phyloP scores from a whole-genome alignment of 2,888 invertebrate species.

The Pterostichus niger region DNA sequence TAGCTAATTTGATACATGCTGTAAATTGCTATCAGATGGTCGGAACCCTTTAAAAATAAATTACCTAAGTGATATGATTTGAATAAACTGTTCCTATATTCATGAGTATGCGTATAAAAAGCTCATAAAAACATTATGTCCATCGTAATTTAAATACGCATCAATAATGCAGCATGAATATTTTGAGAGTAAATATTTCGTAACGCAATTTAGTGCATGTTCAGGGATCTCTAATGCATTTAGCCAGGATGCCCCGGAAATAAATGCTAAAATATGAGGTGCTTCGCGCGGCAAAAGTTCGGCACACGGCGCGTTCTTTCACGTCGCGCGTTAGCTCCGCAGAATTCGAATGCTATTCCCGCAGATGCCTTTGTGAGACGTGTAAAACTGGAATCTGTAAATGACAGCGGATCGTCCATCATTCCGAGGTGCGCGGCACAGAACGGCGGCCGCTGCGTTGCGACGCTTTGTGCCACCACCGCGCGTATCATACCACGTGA shows the following conservation, averaged over 20 bases:
- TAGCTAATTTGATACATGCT: constrained; percentile 19
- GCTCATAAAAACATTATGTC: constrained; percentile 47
- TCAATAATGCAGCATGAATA: constrained; percentile 40
- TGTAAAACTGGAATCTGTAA: constrained; percentile 69
- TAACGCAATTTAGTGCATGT: constrained; percentile 30
- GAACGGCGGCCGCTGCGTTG: neutral
- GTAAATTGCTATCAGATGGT: constrained; percentile 25
- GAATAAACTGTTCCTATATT: constrained; percentile 50
- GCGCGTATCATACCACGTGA: constrained; percentile 9
- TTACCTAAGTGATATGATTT: constrained; percentile 28
- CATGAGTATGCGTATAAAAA: constrained; percentile 25
- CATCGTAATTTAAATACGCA: constrained; percentile 40
- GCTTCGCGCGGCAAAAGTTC: constrained; percentile 60
- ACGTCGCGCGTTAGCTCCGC: constrained; percentile 67
- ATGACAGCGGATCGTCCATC: constrained; percentile 71
- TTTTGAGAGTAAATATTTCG: constrained; percentile 14
- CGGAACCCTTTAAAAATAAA: constrained; percentile 16
- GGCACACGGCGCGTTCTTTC: constrained; percentile 52
- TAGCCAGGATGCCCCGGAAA: constrained; percentile 50
- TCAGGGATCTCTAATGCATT: constrained; percentile 29
- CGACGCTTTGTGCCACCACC: constrained; percentile 11
- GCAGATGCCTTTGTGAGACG: constrained; percentile 68
- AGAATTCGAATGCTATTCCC: constrained; percentile 72
- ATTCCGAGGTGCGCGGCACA: constrained; percentile 67
- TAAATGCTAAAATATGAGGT: constrained; percentile 65